A percentile compares a stretch with the other conserved stretches of the same genome.
Evolutionary conservation across 2,888 invertebrate species (phyloP).

Genomic region (Micropterix aruncella): DNA sequence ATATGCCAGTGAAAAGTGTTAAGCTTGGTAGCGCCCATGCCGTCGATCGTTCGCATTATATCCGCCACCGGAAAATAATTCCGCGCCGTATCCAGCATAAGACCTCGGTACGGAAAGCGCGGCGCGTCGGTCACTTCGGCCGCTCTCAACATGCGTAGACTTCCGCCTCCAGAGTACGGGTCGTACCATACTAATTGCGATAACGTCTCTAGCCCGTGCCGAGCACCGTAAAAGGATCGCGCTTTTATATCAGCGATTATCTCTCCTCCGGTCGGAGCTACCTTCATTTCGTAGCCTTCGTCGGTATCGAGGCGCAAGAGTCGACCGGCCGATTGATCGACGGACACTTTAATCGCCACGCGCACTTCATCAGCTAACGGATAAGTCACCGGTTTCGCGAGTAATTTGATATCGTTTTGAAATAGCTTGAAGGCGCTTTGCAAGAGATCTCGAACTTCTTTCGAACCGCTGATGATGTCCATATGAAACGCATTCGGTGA

Average conservation of each 20-base stretch:
- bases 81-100: conserved; percentile 82
- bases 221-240: conserved; percentile 59
- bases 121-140: conserved; percentile 66
- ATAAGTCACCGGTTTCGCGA: conserved; percentile 25
- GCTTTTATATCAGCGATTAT: conserved; percentile 49
- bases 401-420: conserved; percentile 30
- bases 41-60: conserved; percentile 63
- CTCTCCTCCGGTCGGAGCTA: conserved; percentile 32
- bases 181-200: conserved; percentile 74
- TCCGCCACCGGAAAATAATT: conserved; percentile 70
- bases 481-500: conserved; percentile 36
- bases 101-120: conserved; percentile 60
- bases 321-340: conserved; percentile 38
- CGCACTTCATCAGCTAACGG: conserved; percentile 26
- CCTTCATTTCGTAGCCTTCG: conserved; percentile 57
- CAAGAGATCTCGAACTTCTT: conserved; percentile 25
- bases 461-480: conserved; percentile 25
- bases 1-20: conserved; percentile 92
- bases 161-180: conserved; percentile 41
- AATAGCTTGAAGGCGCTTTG: conserved; percentile 36
- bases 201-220: conserved; percentile 64
- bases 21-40: conserved; percentile 80
- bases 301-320: conserved; percentile 52
- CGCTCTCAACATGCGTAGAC: conserved; percentile 48
- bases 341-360: conserved; percentile 34